phyloP scores from a whole-genome alignment of 2,113 vertebrate species.

The Rhea pennata region DNA sequence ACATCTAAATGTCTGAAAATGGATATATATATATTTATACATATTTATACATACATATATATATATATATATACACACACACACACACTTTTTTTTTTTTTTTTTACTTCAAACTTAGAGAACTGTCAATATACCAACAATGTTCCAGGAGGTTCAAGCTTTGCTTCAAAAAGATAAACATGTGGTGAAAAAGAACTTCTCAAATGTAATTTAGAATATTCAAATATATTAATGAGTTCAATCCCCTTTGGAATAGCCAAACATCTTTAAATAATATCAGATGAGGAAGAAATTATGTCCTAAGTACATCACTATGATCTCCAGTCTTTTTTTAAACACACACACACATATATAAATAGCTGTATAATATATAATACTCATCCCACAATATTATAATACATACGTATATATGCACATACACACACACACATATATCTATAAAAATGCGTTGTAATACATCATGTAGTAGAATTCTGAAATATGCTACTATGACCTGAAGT shows the following conservation, averaged over 20 bases:
- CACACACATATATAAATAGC: neutral
- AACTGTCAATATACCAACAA: fast-evolving
- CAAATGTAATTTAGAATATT: neutral
- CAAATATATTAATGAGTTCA: fast-evolving
- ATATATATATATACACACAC: no score
- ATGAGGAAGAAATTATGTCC: neutral
- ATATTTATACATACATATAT: no score
- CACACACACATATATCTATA: neutral
- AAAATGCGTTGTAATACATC: neutral
- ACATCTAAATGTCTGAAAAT: fast-evolving
- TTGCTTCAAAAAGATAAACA: neutral
- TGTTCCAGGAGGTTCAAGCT: fast-evolving
- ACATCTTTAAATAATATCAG: neutral
- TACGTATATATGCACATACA: no score
- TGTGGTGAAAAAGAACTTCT: fast-evolving
- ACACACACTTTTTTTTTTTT: no score
- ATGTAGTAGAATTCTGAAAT: neutral
- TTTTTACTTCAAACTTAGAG: fast-evolving
- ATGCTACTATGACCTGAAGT: fast-evolving
- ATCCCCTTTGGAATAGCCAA: fast-evolving
- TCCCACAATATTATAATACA: neutral
- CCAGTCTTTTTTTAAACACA: neutral
- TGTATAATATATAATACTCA: neutral
- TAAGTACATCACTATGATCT: fast-evolving
- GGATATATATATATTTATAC: no score